Evolutionary conservation across 2,113 vertebrate genomes (phyloP).

Genomic region (Pseudopodoces humilis): DNA sequence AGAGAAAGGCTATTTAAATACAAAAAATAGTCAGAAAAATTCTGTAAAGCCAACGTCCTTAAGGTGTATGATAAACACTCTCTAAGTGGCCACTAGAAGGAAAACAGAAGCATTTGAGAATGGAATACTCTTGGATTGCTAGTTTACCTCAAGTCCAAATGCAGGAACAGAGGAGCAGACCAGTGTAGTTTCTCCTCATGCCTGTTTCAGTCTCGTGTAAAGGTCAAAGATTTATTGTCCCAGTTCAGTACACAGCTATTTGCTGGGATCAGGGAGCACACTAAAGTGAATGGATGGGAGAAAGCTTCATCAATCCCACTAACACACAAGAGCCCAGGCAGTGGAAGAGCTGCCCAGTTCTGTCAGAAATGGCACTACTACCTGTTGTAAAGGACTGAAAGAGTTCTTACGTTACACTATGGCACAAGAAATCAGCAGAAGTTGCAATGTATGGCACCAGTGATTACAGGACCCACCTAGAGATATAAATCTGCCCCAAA

Average conservation of each 20-base stretch:
- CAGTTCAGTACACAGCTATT: neutral
- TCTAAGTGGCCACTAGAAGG: neutral
- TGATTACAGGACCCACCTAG: neutral
- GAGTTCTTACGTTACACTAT: neutral
- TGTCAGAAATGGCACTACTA: neutral
- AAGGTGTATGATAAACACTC: neutral
- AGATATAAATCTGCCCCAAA: neutral
- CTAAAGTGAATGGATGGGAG: neutral
- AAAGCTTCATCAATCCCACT: neutral
- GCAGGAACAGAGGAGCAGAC: neutral
- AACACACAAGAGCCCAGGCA: neutral
- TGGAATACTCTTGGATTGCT: neutral
- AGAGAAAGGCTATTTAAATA: neutral
- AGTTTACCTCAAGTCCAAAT: neutral
- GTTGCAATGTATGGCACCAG: neutral
- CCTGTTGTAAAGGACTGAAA: neutral
- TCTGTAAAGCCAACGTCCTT: neutral
- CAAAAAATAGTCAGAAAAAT: neutral
- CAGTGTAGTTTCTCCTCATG: neutral
- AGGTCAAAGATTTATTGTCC: slow-evolving; percentile 1
- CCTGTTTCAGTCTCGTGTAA: neutral
- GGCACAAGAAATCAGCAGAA: neutral
- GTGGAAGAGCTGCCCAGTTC: neutral
- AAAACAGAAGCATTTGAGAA: neutral
- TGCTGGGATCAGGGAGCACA: neutral